Conservation (phyloP, 2,113 vertebrate species). For the Toxotes jaculatrix region DNA sequence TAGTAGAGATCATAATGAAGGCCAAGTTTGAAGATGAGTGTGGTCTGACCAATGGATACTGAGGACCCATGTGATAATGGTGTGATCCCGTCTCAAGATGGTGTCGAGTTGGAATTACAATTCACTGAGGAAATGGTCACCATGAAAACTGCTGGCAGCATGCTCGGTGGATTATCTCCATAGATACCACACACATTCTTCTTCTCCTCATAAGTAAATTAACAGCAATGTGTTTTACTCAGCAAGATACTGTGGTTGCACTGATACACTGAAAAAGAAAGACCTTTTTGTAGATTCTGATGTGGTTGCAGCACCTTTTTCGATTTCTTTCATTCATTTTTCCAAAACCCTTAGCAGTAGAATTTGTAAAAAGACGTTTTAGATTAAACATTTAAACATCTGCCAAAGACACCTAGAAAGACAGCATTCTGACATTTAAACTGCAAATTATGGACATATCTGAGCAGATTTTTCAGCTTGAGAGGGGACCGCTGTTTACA, state of each 20-base stretch:
- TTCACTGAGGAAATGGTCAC: conserved; percentile 6
- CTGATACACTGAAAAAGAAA: neutral
- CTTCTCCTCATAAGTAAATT: neutral
- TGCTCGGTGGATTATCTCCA: neutral
- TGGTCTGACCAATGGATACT: too few species aligned
- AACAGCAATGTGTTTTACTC: neutral
- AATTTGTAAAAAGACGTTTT: neutral
- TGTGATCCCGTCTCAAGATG: too few species aligned
- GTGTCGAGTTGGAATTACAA: neutral
- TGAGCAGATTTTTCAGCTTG: conserved; percentile 1
- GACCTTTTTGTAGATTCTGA: neutral
- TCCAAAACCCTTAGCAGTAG: too few species aligned
- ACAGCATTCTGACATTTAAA: neutral
- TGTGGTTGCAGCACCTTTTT: neutral
- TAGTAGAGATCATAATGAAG: too few species aligned
- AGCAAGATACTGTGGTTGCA: neutral
- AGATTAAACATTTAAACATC: neutral
- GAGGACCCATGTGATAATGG: too few species aligned
- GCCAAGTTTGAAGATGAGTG: too few species aligned
- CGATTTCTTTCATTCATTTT: neutral
- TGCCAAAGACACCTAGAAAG: neutral
- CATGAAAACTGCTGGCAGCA: neutral
- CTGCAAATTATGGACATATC: neutral
- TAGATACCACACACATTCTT: conserved; percentile 2
- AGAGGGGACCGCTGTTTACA: neutral